Evolutionary conservation across 2,113 vertebrate genomes (phyloP).

Genomic region (Nothoprocta pentlandii): DNA sequence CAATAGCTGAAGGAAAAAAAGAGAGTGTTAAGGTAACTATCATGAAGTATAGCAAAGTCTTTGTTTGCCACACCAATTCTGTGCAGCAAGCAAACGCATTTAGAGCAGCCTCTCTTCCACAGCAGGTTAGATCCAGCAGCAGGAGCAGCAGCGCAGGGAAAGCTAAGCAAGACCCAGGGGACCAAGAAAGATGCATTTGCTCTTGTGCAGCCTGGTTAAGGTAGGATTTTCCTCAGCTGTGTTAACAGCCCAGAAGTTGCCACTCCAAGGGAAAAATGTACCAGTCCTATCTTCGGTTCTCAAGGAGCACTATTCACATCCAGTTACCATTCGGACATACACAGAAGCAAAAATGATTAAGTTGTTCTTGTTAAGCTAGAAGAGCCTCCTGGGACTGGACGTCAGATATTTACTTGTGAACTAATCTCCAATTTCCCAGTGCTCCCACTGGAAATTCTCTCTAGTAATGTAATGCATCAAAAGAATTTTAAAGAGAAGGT

Average conservation of each 20-base stretch:
- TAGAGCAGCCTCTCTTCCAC: not conserved
- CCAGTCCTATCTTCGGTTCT: not conserved
- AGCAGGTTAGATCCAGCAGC: constrained; percentile 14
- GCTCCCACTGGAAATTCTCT: constrained; percentile 34
- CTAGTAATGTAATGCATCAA: not conserved
- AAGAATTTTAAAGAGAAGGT: constrained; percentile 33
- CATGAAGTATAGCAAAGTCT: not conserved
- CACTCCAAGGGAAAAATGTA: not conserved
- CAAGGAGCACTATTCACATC: not conserved
- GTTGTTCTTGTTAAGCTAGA: constrained; percentile 2
- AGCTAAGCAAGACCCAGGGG: not conserved
- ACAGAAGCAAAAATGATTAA: constrained; percentile 30
- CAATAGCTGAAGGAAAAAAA: not conserved
- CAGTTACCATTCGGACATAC: not conserved
- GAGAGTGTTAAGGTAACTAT: not conserved
- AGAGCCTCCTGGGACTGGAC: not conserved
- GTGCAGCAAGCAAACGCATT: not conserved
- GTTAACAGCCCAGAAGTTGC: not conserved
- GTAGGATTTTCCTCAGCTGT: not conserved
- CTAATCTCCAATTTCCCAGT: constrained; percentile 32
- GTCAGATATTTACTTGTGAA: constrained; percentile 32
- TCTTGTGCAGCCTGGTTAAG: not conserved
- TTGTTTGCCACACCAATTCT: not conserved
- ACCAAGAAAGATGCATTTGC: constrained; percentile 13
- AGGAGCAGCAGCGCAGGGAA: not conserved